phyloP scores from a whole-genome alignment of 2,888 invertebrate species.

The Drosophila basisetae region DNA sequence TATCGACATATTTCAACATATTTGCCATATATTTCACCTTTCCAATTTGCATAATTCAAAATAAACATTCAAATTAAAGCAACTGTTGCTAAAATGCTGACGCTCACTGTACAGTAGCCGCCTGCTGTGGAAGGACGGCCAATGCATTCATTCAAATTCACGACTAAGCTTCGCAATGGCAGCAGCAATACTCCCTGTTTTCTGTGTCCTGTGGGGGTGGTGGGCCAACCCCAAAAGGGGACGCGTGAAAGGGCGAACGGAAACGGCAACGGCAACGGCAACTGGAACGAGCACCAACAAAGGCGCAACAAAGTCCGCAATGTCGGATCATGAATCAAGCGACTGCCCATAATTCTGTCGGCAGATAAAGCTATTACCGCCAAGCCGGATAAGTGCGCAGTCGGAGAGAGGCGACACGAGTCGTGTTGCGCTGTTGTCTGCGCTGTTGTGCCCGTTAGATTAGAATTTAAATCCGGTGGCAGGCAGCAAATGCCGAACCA shows the following conservation, averaged over 20 bases:
- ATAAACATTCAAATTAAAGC: background rate
- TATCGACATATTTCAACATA: background rate
- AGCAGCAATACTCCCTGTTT: slow-evolving; percentile 50
- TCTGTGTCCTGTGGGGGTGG: slow-evolving; percentile 17
- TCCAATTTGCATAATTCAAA: background rate
- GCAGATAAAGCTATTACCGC: slow-evolving; percentile 85
- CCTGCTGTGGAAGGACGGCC: slow-evolving; percentile 15
- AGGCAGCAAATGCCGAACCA: slow-evolving; percentile 30
- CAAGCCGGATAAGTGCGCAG: slow-evolving; percentile 74
- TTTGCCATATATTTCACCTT: background rate
- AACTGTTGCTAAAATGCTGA: background rate
- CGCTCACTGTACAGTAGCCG: slow-evolving; percentile 25
- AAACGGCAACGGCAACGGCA: slow-evolving; percentile 41
- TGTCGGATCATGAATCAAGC: slow-evolving; percentile 82
- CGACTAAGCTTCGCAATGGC: slow-evolving; percentile 50
- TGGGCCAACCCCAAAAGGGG: slow-evolving; percentile 21
- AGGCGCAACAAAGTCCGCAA: slow-evolving; percentile 55
- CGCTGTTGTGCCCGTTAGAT: slow-evolving; percentile 66
- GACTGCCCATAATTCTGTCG: slow-evolving; percentile 83
- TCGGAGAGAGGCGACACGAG: slow-evolving; percentile 10
- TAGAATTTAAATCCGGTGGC: slow-evolving; percentile 76
- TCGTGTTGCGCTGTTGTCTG: slow-evolving; percentile 52
- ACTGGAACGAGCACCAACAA: slow-evolving; percentile 34
- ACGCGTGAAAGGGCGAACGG: slow-evolving; percentile 29
- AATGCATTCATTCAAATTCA: slow-evolving; percentile 59